A percentile compares a stretch with the other conserved stretches of the same genome.
Evolutionary conservation across 1,140 invertebrate species (phyloP).

Genomic region (Lepidostoma basale): DNA sequence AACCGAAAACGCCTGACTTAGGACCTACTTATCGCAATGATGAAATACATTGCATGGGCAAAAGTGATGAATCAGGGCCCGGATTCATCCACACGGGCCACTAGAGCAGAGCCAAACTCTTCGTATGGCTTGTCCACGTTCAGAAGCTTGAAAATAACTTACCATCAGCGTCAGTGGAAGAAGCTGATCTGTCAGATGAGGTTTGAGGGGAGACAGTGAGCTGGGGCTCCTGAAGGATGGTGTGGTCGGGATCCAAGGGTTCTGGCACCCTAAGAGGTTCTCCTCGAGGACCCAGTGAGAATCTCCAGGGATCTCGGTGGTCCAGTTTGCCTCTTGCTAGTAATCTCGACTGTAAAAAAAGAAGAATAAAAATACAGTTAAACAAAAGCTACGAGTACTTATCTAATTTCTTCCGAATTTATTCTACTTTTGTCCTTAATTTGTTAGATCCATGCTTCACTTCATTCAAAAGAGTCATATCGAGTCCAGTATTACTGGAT

Average conservation of each 20-base stretch:
- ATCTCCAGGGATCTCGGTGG: constrained; percentile 41
- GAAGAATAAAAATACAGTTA: background rate
- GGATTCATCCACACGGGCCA: no score
- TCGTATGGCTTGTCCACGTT: no score
- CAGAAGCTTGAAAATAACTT: constrained; percentile 45
- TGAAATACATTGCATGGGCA: no score
- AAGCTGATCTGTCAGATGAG: constrained; percentile 26
- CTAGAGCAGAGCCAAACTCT: no score
- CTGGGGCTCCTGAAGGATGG: constrained; percentile 39
- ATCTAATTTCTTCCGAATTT: no score
- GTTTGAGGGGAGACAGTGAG: constrained; percentile 29
- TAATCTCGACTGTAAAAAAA: constrained; percentile 33
- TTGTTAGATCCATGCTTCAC: background rate
- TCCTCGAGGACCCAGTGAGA: constrained; percentile 39
- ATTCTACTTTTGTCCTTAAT: no score
- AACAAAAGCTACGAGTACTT: background rate
- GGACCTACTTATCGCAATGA: no score
- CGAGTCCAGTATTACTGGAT: no score
- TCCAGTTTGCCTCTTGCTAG: constrained; percentile 37
- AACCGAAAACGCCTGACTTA: no score
- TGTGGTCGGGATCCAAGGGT: constrained; percentile 36
- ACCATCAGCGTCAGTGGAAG: constrained; percentile 40
- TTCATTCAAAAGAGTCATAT: background rate
- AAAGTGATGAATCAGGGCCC: no score
- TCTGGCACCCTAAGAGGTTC: constrained; percentile 38